These are phyloP conservation scores for Hymenochirus boettgeri DNA, from an alignment of 2,113 vertebrate species.

Conservation along the genomic window DNA sequence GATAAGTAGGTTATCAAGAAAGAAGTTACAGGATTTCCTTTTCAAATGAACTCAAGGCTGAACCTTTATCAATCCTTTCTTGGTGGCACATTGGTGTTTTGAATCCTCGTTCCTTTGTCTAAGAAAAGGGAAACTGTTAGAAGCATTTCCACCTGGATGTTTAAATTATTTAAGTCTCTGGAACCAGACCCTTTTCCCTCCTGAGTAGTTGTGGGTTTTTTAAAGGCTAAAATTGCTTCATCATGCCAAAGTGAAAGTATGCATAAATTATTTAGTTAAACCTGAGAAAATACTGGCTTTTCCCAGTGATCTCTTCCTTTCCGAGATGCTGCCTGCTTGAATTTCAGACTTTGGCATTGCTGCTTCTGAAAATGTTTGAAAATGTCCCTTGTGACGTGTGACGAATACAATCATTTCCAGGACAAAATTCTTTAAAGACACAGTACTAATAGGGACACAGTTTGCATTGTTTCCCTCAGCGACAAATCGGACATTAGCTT, in stretches of 20 bases:
- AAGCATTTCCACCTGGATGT: constrained; percentile 86
- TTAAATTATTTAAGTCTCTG: constrained; percentile 93
- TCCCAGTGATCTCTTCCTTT: constrained; percentile 75
- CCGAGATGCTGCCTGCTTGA: constrained; percentile 70
- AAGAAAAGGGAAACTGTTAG: constrained; percentile 61
- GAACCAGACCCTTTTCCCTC: constrained; percentile 81
- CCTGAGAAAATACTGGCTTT: constrained; percentile 83
- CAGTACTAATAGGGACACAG: too few species aligned
- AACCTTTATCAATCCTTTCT: constrained; percentile 55
- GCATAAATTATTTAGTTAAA: constrained; percentile 96
- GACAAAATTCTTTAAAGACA: constrained; percentile 18
- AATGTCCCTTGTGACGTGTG: constrained; percentile 54
- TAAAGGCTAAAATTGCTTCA: constrained; percentile 95
- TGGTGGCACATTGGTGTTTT: constrained; percentile 49
- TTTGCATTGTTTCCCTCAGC: too few species aligned
- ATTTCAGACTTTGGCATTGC: constrained; percentile 72
- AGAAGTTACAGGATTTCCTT: constrained; percentile 47
- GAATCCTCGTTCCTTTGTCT: constrained; percentile 71
- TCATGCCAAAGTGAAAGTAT: constrained; percentile 90
- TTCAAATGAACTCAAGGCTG: constrained; percentile 44
- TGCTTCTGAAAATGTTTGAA: constrained; percentile 61
- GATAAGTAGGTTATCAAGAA: constrained; percentile 44
- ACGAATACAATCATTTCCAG: constrained; percentile 54
- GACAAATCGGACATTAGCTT: too few species aligned
- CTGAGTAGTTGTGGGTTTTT: constrained; percentile 77